Evolutionary conservation across 23 tunicate genomes (phyloP), one percentile per base, ranked within the genome.

Genomic region (Aplidium turbinatum): DNA sequence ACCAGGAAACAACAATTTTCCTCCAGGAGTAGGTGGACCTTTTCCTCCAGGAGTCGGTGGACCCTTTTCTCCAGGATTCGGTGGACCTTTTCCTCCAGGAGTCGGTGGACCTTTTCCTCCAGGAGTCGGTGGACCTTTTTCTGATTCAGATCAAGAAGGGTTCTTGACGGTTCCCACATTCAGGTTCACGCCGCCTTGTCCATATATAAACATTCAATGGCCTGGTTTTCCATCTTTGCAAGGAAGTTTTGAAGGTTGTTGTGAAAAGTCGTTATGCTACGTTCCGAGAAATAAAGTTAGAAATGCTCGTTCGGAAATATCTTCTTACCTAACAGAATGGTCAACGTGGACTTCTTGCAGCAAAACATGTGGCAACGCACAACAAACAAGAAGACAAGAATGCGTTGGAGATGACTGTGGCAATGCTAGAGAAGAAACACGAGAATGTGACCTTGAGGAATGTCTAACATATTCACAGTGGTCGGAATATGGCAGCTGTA

Each of bases 231-330:
- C 97, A 18, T 72, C 76, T 3, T 38, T 91, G 58, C 73, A 39
- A 20, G 97, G 97, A 20, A 84, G 91, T 22, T 84, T 84, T 66
- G 78, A 57, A 35, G 91, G 91, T 16, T 91, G 97, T 57, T 91
- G 97, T 50, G 97, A 91, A 7, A 63, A 46, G 31, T 78, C 85
- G 9, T 26, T 68, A 9, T 91, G 97, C 66, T 91, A 78, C 57
- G 38, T 78, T 5, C 85, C 97, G 1, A 62, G 73, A 56, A 20
- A 29, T 6, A 46, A 29, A 27, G 33, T 62, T 16, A 30, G 25
- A 22, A 35, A 24, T 46, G 73, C 73, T n/a, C 36, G 34, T 19
- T 85, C 91, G 1, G 91, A 82, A 28, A 79, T 77, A 0, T 72
- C 83, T 0, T 57, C 83, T 0, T 85, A 85, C 40, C 33, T 16